Evolutionary conservation across 2,113 vertebrate genomes (phyloP), one percentile per base, ranked within the genome.

Genomic region (Dasypus novemcinctus): DNA sequence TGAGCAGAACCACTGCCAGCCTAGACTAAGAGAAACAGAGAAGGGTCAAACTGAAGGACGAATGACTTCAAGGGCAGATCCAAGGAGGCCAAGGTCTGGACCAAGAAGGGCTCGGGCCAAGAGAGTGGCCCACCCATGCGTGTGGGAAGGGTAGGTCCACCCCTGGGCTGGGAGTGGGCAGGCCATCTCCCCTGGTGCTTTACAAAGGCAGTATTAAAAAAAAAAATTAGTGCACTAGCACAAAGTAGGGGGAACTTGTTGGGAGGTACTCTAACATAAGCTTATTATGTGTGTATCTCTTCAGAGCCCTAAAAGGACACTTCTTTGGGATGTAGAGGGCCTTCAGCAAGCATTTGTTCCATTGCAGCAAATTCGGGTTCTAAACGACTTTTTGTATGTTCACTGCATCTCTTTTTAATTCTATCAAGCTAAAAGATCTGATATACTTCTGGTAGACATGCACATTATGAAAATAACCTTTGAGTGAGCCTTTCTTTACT

Each of bases 321-420:
- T 83, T 81, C 18, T 20, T 18, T 91, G 78, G 72, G 43, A 85
- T 8, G 59, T 83, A 83, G 80, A 41, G 7, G 20, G n/a, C 69
- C 89, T 38, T 49, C 18, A 79, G 52, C 82, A 92, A 90, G 15
- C 43, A 41, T 54, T 74, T 68, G 5, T 82, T 92, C 13, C 4
- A 52, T 23, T 59, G 61, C 87, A 76, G 49, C 57, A 95, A 27
- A 72, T 74, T 83, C 27, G 27, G 71, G 84, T 92, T 90, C 66
- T 33, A 95, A 94, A 85, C 1, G 87, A 36, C 29, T 85, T 90
- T 90, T 81, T 96, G 5, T 78, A 21, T 94, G 54, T 79, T 93
- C 20, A 80, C 64, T 83, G 41, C 31, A 61, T 46, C 27, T 86
- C 66, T 90, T 14, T 36, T 91, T 89, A 91, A 93, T 92, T 88